These are phyloP conservation scores for Babylonia areolata DNA, from an alignment of 1,140 invertebrate species.

Conservation along the genomic window DNA sequence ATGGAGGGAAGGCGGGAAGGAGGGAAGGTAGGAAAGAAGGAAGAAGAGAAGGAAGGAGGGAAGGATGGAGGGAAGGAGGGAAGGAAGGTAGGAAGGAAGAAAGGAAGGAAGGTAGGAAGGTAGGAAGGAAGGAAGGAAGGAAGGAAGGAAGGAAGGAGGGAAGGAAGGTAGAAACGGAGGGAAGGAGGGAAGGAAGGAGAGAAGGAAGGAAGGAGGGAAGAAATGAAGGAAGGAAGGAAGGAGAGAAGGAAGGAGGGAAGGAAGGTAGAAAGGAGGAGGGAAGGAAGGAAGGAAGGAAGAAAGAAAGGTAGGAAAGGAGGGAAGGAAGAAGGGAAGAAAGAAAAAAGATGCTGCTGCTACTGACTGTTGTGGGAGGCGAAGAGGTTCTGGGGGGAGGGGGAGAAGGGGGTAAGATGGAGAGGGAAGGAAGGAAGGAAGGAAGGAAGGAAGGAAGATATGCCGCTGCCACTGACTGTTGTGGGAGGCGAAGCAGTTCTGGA, in stretches of 20 bases:
- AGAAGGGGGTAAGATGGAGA: not conserved
- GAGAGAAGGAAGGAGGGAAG: not conserved
- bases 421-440: too few relatives aligned
- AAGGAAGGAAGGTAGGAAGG: too few relatives aligned
- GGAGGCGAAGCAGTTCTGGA: constrained; percentile 69
- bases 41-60: too few relatives aligned
- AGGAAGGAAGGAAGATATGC: too few relatives aligned
- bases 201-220: not conserved
- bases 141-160: too few relatives aligned
- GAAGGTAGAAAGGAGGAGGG: not conserved
- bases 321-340: not conserved
- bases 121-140: too few relatives aligned
- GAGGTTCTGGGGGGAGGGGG: constrained; percentile 64
- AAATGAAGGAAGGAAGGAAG: not conserved
- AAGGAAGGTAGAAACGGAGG: too few relatives aligned
- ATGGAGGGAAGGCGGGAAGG: too few relatives aligned
- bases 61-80: too few relatives aligned
- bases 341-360: constrained; percentile 35
- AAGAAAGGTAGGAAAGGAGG: too few relatives aligned
- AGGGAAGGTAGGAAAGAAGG: too few relatives aligned
- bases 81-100: too few relatives aligned
- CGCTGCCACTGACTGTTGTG: constrained; percentile 69
- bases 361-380: constrained; percentile 72
- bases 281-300: not conserved
- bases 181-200: not conserved